Conservation (phyloP, 1,140 invertebrate species). For the Ips nitidus region DNA sequence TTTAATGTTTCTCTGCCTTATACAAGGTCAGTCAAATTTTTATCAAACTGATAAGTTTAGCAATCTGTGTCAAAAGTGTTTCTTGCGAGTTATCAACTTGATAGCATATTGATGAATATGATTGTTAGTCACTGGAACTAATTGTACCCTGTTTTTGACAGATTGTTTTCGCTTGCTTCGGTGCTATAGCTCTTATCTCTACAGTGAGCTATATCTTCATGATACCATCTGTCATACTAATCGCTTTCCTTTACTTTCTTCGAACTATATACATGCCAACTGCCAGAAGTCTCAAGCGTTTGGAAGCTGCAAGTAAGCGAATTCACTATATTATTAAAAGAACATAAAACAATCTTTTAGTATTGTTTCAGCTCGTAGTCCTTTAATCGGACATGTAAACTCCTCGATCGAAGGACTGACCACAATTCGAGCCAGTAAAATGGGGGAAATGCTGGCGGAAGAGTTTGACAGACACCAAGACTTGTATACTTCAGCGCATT, state of each 20-base stretch:
- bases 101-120: too few species aligned
- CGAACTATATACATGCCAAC: constrained; percentile 62
- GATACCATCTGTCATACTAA: constrained; percentile 55
- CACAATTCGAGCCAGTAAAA: constrained; percentile 83
- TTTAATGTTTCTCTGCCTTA: background rate
- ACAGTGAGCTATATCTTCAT: constrained; percentile 39
- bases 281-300: constrained; percentile 64
- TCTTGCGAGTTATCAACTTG: too few species aligned
- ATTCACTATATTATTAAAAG: too few species aligned
- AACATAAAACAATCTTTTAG: background rate
- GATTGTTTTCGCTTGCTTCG: constrained; percentile 38
- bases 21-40: too few species aligned
- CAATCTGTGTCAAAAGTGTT: too few species aligned
- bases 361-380: constrained; percentile 54
- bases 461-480: constrained; percentile 83
- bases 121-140: too few species aligned
- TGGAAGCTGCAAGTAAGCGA: constrained; percentile 64
- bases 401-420: constrained; percentile 72
- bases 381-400: constrained; percentile 70
- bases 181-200: constrained; percentile 36
- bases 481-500: constrained; percentile 68
- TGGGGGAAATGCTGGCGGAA: constrained; percentile 73
- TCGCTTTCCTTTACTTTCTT: constrained; percentile 57
- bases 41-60: too few species aligned
- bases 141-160: constrained; percentile 15